phyloP scores from a whole-genome alignment of 2,888 invertebrate genomes.

The Tenthredo mesomela region DNA sequence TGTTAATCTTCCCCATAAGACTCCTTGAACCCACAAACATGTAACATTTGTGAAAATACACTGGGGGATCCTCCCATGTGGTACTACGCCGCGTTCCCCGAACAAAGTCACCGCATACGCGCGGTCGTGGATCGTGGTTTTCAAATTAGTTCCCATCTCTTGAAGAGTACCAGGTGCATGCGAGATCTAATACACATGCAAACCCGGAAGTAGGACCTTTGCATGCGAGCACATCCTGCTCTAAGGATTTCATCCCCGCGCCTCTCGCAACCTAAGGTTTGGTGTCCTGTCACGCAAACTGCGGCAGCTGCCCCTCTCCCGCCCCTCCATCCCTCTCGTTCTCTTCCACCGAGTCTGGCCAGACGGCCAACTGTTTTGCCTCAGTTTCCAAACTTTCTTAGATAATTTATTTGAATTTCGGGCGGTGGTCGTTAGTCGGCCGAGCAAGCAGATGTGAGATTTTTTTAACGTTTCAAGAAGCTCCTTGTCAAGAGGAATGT shows the following conservation, averaged over 20 bases:
- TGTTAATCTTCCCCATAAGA: constrained; percentile 15
- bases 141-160: constrained; percentile 49
- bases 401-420: constrained; percentile 42
- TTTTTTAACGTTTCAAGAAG: constrained; percentile 2
- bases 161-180: constrained; percentile 46
- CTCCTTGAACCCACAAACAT: constrained; percentile 22
- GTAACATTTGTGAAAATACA: constrained; percentile 40
- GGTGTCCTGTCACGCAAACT: constrained; percentile 50
- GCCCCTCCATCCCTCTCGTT: neutral
- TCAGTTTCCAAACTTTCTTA: constrained; percentile 42
- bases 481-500: neutral
- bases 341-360: constrained; percentile 16
- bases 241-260: constrained; percentile 68
- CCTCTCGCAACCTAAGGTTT: constrained; percentile 7
- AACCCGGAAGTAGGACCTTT: constrained; percentile 75
- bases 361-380: constrained; percentile 49
- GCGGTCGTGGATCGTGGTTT: constrained; percentile 32
- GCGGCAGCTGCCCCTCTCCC: constrained; percentile 27
- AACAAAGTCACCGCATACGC: constrained; percentile 4
- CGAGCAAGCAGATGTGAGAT: constrained; percentile 21
- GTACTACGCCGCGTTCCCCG: constrained; percentile 7
- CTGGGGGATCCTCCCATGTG: constrained; percentile 16
- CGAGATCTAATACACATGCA: constrained; percentile 65
- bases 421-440: constrained; percentile 19
- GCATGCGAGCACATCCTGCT: constrained; percentile 73